Evolutionary conservation across 2,113 vertebrate genomes (phyloP).

Genomic region (Bujurquina vittata): DNA sequence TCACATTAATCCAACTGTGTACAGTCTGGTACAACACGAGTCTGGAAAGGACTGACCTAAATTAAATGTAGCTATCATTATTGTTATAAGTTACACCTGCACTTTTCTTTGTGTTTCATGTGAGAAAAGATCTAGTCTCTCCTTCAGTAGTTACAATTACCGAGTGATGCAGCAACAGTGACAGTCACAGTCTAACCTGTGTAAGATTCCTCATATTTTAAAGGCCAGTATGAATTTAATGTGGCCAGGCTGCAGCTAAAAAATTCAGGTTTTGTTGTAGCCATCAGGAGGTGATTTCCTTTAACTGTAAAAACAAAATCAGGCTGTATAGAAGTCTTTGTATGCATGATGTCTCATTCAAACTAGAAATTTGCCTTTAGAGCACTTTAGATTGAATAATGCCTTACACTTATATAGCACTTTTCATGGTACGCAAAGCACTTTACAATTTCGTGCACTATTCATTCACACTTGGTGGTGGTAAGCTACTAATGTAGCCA

Average conservation of each 20-base stretch:
- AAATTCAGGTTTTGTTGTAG: neutral
- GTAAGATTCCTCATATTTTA: neutral
- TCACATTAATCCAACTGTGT: neutral
- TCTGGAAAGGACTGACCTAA: neutral
- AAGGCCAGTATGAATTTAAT: neutral
- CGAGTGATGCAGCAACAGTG: too few species aligned
- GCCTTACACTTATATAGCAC: too few species aligned
- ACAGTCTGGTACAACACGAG: neutral
- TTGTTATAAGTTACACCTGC: neutral
- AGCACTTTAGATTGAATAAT: neutral
- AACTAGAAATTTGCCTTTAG: neutral
- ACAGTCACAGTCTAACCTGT: neutral
- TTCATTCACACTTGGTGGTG: too few species aligned
- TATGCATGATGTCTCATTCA: neutral
- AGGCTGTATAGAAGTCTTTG: neutral
- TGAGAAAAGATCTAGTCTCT: neutral
- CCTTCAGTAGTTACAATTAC: neutral
- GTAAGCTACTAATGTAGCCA: too few species aligned
- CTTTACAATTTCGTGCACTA: too few species aligned
- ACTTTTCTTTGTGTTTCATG: neutral
- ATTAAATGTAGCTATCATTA: neutral
- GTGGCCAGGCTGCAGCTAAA: neutral
- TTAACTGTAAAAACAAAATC: neutral
- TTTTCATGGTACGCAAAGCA: too few species aligned
- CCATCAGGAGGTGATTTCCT: neutral